phyloP scores from a whole-genome alignment of 2,113 vertebrate genomes.

The Platichthys flesus region DNA sequence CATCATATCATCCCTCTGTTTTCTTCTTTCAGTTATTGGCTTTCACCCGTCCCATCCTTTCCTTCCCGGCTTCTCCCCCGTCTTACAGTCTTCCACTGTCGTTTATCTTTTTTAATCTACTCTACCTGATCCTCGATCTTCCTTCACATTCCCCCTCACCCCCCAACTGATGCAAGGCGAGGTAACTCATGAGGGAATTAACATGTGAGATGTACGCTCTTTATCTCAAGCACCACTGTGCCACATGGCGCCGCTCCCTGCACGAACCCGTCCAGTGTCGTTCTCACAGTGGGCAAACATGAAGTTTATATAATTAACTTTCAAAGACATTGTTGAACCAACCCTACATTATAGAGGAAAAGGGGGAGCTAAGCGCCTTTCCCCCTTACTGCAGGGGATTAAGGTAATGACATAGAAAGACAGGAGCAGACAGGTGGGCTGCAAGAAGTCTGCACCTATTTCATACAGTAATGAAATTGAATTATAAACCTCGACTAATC shows the following conservation, averaged over 20 bases:
- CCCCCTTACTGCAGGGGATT: slow-evolving; percentile 63
- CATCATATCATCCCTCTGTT: slow-evolving; percentile 20
- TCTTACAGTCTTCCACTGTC: slow-evolving; percentile 34
- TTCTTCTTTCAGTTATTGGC: slow-evolving; percentile 21
- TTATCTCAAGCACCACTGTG: slow-evolving; percentile 44
- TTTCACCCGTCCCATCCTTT: slow-evolving; percentile 2
- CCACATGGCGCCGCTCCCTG: slow-evolving; percentile 12
- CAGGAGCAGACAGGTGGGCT: slow-evolving; percentile 64
- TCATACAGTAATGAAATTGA: slow-evolving; percentile 74
- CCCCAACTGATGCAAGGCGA: slow-evolving; percentile 65
- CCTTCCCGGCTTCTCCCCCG: slow-evolving; percentile 8
- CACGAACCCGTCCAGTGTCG: slow-evolving; percentile 9
- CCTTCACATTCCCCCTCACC: slow-evolving; percentile 25
- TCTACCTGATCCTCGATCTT: slow-evolving; percentile 60
- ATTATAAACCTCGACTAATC: slow-evolving; percentile 74
- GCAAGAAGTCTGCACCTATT: slow-evolving; percentile 59
- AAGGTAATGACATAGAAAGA: slow-evolving; percentile 73
- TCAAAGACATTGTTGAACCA: slow-evolving; percentile 57
- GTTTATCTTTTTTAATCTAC: slow-evolving; percentile 66
- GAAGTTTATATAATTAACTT: slow-evolving; percentile 70
- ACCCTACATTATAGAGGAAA: slow-evolving; percentile 54
- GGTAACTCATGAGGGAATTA: slow-evolving; percentile 61
- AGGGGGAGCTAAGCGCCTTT: slow-evolving; percentile 44
- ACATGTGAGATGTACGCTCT: slow-evolving; percentile 60
- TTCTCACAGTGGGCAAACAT: slow-evolving; percentile 43